Conservation (phyloP, 2,113 vertebrate genomes). For the Pao palembangensis region DNA sequence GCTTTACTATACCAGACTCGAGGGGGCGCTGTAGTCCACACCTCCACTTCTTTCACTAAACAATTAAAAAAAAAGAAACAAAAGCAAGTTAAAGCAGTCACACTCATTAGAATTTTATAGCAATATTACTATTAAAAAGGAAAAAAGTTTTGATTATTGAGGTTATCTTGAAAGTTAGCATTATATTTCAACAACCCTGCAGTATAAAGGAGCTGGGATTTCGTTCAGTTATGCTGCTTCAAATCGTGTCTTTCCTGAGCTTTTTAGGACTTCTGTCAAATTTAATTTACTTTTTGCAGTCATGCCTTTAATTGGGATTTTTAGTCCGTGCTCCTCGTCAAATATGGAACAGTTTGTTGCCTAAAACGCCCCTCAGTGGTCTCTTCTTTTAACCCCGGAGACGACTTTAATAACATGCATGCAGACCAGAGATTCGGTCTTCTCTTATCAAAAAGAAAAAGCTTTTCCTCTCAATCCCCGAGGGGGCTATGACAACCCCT, state of each 20-base stretch:
- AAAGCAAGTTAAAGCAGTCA: slow-evolving; percentile 40
- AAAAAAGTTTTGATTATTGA: too few relatives aligned
- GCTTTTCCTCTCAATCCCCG: slow-evolving; percentile 71
- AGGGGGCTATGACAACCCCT: slow-evolving; percentile 74
- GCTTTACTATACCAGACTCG: slow-evolving; percentile 9
- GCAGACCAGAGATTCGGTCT: slow-evolving; percentile 44
- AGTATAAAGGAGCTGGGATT: too few relatives aligned
- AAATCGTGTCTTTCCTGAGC: too few relatives aligned
- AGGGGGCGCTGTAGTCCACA: slow-evolving; percentile 48
- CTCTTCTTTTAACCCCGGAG: slow-evolving; percentile 36
- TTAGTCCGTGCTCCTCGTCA: too few relatives aligned
- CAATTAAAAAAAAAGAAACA: neutral
- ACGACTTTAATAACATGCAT: slow-evolving; percentile 46
- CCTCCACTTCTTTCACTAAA: neutral
- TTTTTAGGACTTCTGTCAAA: too few relatives aligned
- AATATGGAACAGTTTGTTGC: neutral
- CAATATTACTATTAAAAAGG: slow-evolving; percentile 31
- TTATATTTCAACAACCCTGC: too few relatives aligned
- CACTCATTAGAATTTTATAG: slow-evolving; percentile 49
- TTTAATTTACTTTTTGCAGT: too few relatives aligned
- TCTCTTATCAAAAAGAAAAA: slow-evolving; percentile 63
- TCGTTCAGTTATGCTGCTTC: too few relatives aligned
- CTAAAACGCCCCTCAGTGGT: neutral
- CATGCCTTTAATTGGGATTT: too few relatives aligned
- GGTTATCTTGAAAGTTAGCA: too few relatives aligned